Evolutionary conservation across 2,113 vertebrate species (phyloP).

Genomic region (Cynoglossus semilaevis): DNA sequence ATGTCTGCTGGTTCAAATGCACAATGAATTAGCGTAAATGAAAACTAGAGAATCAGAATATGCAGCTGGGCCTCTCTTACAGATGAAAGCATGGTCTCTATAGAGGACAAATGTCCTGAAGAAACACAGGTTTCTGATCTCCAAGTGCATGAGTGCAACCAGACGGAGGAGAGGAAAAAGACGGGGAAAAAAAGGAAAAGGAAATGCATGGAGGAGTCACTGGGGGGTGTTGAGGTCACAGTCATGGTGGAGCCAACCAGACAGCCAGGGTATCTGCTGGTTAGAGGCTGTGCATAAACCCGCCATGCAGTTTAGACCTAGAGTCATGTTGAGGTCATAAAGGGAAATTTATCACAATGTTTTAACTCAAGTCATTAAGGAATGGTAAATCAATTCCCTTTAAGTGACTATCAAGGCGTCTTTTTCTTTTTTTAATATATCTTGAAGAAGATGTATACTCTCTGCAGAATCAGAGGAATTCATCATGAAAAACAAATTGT

Average conservation of each 20-base stretch:
- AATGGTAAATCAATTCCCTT: not conserved
- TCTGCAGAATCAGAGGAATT: too few species aligned
- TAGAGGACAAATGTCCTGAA: not conserved
- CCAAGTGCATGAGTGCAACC: conserved; percentile 10
- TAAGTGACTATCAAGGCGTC: too few species aligned
- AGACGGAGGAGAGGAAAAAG: conserved; percentile 22
- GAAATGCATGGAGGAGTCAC: not conserved
- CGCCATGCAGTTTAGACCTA: conserved; percentile 14
- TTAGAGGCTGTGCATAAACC: not conserved
- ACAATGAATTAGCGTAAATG: not conserved
- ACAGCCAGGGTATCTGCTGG: conserved; percentile 8
- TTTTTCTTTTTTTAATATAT: too few species aligned
- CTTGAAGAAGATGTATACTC: too few species aligned
- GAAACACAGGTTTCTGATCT: conserved; percentile 26
- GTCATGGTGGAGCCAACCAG: conserved; percentile 38
- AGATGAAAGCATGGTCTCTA: conserved; percentile 15
- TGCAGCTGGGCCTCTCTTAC: conserved; percentile 7
- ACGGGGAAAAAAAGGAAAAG: conserved; percentile 11
- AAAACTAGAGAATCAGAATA: conserved; percentile 13
- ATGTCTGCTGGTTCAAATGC: not conserved
- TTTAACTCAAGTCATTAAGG: conserved; percentile 11
- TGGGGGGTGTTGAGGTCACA: conserved; percentile 14
- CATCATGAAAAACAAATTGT: too few species aligned
- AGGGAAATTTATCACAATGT: not conserved
- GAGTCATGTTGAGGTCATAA: conserved; percentile 13